These are phyloP conservation scores for Eptesicus fuscus DNA, from an alignment of 2,113 vertebrate genomes.

Conservation along the genomic window DNA sequence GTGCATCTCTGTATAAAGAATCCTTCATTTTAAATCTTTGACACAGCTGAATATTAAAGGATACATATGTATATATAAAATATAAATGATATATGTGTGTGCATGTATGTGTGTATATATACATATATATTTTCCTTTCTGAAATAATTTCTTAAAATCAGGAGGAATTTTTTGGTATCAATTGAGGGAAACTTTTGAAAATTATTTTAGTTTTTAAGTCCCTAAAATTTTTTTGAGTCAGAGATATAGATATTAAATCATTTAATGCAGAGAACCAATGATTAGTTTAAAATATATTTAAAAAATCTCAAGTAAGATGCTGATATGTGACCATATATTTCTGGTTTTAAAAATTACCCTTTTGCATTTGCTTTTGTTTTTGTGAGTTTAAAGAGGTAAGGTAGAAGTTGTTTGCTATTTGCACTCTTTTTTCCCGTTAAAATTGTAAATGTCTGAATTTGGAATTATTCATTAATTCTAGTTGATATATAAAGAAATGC, in stretches of 20 bases:
- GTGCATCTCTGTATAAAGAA: neutral
- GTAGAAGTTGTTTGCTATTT: neutral
- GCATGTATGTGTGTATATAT: neutral
- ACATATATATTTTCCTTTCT: neutral
- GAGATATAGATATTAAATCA: neutral
- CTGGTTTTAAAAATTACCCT: neutral
- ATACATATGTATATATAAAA: too few relatives aligned
- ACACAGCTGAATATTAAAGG: neutral
- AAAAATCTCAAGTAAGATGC: neutral
- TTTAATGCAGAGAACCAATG: neutral
- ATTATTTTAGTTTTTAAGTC: neutral
- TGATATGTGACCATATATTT: neutral
- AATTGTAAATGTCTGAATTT: neutral
- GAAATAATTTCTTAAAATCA: neutral
- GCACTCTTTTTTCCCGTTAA: neutral
- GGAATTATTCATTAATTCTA: neutral
- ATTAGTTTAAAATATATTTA: constrained; percentile 23
- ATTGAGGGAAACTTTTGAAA: constrained; percentile 6
- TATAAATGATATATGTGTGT: neutral
- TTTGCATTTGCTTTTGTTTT: neutral
- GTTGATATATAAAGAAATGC: neutral
- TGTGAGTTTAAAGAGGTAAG: neutral
- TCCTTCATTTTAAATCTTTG: neutral
- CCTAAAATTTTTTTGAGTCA: neutral
- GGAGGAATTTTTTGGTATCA: constrained; percentile 4